Evolutionary conservation across 2,113 vertebrate species (phyloP).

Genomic region (Poecilia latipinna): DNA sequence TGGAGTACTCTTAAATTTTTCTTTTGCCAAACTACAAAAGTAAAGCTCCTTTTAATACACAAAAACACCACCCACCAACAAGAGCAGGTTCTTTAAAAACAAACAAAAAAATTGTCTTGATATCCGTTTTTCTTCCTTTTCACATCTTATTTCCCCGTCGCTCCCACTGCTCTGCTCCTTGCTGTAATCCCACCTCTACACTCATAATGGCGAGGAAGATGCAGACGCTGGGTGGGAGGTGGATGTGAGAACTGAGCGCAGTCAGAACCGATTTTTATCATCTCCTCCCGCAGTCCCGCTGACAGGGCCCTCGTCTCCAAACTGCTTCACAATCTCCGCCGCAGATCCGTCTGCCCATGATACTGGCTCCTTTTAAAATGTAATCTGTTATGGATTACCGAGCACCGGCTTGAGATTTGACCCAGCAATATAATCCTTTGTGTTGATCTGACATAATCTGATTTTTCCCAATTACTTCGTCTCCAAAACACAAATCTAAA

Average conservation of each 20-base stretch:
- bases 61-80: no score
- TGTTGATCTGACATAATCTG: slow-evolving; percentile 77
- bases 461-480: slow-evolving; percentile 76
- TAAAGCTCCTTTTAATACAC: no score
- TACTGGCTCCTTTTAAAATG: slow-evolving; percentile 71
- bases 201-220: slow-evolving; percentile 30
- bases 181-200: slow-evolving; percentile 41
- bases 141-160: neutral
- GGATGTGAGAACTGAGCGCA: slow-evolving; percentile 54
- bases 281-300: slow-evolving; percentile 39
- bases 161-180: slow-evolving; percentile 11
- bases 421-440: slow-evolving; percentile 75
- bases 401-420: slow-evolving; percentile 71
- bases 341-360: slow-evolving; percentile 41
- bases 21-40: no score
- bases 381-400: slow-evolving; percentile 77
- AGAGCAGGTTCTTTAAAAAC: no score
- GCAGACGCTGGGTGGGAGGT: slow-evolving; percentile 36
- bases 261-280: slow-evolving; percentile 59
- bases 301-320: slow-evolving; percentile 50
- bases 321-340: slow-evolving; percentile 49
- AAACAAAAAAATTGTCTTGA: no score
- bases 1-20: no score
- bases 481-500: slow-evolving; percentile 62
- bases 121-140: neutral